A percentile compares a stretch with the other conserved stretches of the same genome.
Evolutionary conservation across 2,113 vertebrate species (phyloP).

Genomic region (Sitta europaea): DNA sequence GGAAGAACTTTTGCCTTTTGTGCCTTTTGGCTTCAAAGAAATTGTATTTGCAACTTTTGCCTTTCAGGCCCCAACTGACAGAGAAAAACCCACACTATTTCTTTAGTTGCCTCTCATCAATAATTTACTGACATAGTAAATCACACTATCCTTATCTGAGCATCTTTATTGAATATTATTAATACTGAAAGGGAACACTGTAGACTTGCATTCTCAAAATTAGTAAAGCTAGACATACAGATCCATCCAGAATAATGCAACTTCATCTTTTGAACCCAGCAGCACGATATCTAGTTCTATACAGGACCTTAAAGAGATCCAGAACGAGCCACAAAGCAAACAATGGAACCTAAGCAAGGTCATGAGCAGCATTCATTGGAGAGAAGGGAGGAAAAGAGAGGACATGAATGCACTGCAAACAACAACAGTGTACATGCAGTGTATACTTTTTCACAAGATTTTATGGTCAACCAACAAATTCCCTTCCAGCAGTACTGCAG

Average conservation of each 20-base stretch:
- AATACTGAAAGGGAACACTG: not conserved
- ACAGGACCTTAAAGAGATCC: not conserved
- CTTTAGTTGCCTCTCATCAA: not conserved
- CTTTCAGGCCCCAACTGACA: not conserved
- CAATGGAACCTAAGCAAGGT: not conserved
- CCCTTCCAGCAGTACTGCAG: not conserved
- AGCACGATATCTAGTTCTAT: not conserved
- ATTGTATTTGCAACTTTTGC: not conserved
- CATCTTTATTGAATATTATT: not conserved
- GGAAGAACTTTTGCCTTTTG: not conserved
- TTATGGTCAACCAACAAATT: not conserved
- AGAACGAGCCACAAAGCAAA: not conserved
- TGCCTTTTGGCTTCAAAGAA: not conserved
- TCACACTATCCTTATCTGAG: not conserved
- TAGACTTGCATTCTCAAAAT: not conserved
- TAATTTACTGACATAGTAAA: not conserved
- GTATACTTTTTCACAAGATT: not conserved
- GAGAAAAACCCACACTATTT: not conserved
- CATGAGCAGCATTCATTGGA: not conserved
- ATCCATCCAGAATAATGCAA: not conserved
- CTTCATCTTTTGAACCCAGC: not conserved
- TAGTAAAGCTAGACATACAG: not conserved
- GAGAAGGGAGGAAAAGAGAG: not conserved
- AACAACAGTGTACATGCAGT: accelerated
- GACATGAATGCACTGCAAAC: not conserved